Evolutionary conservation across 2,797 vertebrate species (phyloP).

Genomic region (Rhincodon typus): DNA sequence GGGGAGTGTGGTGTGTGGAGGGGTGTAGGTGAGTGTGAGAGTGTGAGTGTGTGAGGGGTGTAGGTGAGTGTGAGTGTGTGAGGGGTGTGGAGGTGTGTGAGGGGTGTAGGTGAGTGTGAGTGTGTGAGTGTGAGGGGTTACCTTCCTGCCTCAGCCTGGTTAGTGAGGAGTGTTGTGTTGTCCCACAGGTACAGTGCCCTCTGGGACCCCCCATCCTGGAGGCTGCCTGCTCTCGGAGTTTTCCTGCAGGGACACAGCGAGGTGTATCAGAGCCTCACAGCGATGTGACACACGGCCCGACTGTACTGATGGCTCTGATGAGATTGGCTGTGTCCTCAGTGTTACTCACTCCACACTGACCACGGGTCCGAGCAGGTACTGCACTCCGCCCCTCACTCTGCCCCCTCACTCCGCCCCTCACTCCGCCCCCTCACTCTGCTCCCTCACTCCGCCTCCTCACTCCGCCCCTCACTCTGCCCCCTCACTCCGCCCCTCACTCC

Average conservation of each 20-base stretch:
- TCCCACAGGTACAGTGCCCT: slow-evolving; percentile 51
- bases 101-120: neutral
- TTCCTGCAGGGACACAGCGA: slow-evolving; percentile 61
- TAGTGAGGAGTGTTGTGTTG: neutral
- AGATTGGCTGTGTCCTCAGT: slow-evolving; percentile 55
- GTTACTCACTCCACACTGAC: neutral
- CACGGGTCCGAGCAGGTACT: slow-evolving; percentile 47
- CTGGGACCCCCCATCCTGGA: slow-evolving; percentile 48
- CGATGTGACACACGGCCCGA: slow-evolving; percentile 64
- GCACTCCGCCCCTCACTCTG: too few species aligned
- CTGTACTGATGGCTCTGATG: slow-evolving; percentile 67
- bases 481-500: too few species aligned
- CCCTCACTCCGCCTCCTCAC: too few species aligned
- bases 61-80: too few species aligned
- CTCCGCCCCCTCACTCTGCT: too few species aligned
- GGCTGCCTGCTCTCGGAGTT: slow-evolving; percentile 62
- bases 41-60: too few species aligned
- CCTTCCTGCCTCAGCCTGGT: too few species aligned
- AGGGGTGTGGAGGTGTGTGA: neutral
- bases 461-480: too few species aligned
- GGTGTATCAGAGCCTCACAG: slow-evolving; percentile 53
- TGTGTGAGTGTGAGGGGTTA: neutral
- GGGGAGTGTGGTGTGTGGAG: too few species aligned
- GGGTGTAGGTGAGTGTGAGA: too few species aligned
- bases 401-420: too few species aligned